Evolutionary conservation across 2,888 invertebrate species (phyloP).

Genomic region (Protodeltote pygarga): DNA sequence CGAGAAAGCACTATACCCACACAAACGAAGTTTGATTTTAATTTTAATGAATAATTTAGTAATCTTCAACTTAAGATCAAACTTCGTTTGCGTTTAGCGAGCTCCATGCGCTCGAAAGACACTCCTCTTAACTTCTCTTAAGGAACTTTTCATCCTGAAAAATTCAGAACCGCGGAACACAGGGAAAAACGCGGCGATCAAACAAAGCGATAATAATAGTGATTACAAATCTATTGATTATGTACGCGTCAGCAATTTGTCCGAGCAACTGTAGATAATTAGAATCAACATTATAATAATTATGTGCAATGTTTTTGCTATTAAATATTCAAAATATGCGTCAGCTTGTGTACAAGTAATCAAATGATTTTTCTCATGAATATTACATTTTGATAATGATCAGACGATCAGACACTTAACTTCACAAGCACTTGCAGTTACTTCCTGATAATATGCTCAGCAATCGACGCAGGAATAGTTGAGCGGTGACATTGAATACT

Average conservation of each 20-base stretch:
- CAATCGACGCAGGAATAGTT: no score
- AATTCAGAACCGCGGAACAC: neutral
- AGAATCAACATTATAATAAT: neutral
- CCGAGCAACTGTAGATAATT: conserved; percentile 6
- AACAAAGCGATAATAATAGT: conserved; percentile 10
- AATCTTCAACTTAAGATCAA: no score
- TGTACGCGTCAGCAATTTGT: conserved; percentile 12
- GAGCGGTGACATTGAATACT: no score
- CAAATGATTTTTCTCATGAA: conserved; percentile 16
- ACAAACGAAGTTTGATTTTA: no score
- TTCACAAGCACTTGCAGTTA: no score
- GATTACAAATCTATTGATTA: conserved; percentile 14
- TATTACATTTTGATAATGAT: conserved; percentile 10
- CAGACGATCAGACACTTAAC: neutral
- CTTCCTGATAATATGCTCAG: no score
- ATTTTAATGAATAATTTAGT: no score
- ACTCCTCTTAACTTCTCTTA: no score
- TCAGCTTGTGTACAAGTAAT: conserved; percentile 3
- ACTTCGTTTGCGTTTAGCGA: no score
- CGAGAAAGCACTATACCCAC: no score
- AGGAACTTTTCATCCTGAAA: neutral
- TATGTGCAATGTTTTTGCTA: neutral
- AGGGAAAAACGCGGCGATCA: conserved; percentile 3
- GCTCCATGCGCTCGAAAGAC: no score
- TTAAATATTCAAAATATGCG: neutral